A percentile compares a stretch with the other conserved stretches of the same genome.
phyloP scores from a whole-genome alignment of 1,140 invertebrate species.

The Harlomillsia oculata region DNA sequence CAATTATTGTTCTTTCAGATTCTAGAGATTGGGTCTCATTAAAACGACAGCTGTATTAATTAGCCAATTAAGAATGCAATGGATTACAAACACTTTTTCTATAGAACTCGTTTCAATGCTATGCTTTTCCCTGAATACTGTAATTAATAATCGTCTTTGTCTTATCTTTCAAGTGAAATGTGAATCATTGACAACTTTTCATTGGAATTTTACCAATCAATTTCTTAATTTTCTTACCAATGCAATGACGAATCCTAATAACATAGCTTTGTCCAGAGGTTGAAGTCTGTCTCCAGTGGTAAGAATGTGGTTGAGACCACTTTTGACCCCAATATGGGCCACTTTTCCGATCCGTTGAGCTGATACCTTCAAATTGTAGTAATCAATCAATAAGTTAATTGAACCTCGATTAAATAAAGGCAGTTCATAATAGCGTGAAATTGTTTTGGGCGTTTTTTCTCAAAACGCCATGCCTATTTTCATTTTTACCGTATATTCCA shows the following conservation, averaged over 20 bases:
- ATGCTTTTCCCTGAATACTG: too few relatives aligned
- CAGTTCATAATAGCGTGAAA: neutral
- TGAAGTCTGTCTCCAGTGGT: neutral
- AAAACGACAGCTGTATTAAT: too few relatives aligned
- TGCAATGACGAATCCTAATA: slow-evolving; percentile 17
- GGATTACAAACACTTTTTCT: too few relatives aligned
- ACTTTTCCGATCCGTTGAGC: slow-evolving; percentile 3
- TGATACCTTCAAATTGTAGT: neutral
- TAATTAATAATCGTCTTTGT: too few relatives aligned
- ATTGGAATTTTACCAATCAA: neutral
- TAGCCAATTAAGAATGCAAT: too few relatives aligned
- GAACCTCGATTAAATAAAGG: neutral
- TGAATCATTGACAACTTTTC: too few relatives aligned
- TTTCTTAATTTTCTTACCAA: slow-evolving; percentile 11
- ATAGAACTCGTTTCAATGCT: too few relatives aligned
- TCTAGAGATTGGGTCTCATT: too few relatives aligned
- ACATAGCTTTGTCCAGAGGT: slow-evolving; percentile 1
- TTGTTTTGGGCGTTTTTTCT: too few relatives aligned
- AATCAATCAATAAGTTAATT: neutral
- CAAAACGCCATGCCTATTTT: neutral
- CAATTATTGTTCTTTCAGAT: too few relatives aligned
- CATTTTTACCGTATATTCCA: slow-evolving; percentile 15
- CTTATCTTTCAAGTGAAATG: too few relatives aligned
- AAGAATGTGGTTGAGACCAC: slow-evolving; percentile 15
- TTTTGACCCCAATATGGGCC: slow-evolving; percentile 15